Evolutionary conservation across 2,888 invertebrate genomes (phyloP), one percentile per base, ranked within the genome.

Genomic region (Drosophila lutescens): DNA sequence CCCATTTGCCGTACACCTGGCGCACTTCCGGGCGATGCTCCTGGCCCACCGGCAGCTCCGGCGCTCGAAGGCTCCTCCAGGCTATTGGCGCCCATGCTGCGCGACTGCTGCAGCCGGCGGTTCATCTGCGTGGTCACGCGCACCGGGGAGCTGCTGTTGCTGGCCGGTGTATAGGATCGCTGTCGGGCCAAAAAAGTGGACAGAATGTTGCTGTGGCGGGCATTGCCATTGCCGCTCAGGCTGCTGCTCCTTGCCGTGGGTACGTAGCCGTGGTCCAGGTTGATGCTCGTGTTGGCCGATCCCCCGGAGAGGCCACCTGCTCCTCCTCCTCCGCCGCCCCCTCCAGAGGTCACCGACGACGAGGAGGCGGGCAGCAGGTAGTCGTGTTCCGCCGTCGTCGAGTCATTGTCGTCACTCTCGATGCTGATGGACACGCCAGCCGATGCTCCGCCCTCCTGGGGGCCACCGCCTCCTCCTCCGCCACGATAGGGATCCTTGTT

Each of bases 371-470:
- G 86, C 61, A 88, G 70, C 56, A 88, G 54, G 40, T 62, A 86
- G 51, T 84, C 87, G 15, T 87, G 57, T 46, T 87, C 87, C 40
- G 87, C 87, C 32, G 85, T 78, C 4, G 89, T 84, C 74, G 89
- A 89, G 53, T 86, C 86, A 82, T 86, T 86, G 55, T 87, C 80
- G 15, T 89, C 80, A 17, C 69, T 68, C 51, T 86, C 84, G 41
- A 83, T 80, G 59, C 68, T 79, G 30, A 83, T 83, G 26, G 79
- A 71, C 23, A 71, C 75, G 44, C 69, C 74, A 0, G 74, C 15
- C 13, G 50, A 44, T n/a, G 32, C 40, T 44, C 59, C 55, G 50
- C 79, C 77, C 0, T 60, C 43, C 12, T 60, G 72, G 17, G 30
- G 55, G 7, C 56, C 65, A 47, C 56, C 66, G 12, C 67, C 68